Percentiles rank a stretch among this genome's conserved stretches.
phyloP scores from a whole-genome alignment of 37 sponge, comb jelly and placozoan genomes.

The Halichondria panicea region DNA sequence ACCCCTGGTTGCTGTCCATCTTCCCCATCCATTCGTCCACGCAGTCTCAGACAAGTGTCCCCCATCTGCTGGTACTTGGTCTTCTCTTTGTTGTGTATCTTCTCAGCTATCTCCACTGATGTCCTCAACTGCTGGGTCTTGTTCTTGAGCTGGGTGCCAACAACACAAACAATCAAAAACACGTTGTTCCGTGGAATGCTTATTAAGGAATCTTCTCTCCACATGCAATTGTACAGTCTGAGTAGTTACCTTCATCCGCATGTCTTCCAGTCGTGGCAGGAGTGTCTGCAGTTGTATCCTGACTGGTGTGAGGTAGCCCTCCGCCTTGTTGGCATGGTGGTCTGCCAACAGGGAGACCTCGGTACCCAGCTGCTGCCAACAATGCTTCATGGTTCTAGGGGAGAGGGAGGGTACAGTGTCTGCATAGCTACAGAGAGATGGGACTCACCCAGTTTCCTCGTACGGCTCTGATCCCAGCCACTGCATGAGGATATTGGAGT shows the following conservation, averaged over 20 bases:
- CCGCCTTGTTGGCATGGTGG: constrained; percentile 65
- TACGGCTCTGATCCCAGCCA: constrained; percentile 69
- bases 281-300: constrained; percentile 57
- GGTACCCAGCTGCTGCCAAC: constrained; percentile 68
- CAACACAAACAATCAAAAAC: not conserved
- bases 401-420: not conserved
- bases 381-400: constrained; percentile 58
- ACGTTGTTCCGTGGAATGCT: not conserved
- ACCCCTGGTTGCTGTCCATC: not conserved
- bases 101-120: constrained; percentile 11
- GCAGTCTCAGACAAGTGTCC: constrained; percentile 11
- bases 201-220: not conserved
- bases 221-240: not conserved
- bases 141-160: constrained; percentile 14
- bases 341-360: constrained; percentile 54
- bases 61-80: constrained; percentile 41
- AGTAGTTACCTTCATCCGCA: constrained; percentile 46
- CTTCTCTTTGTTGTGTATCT: constrained; percentile 30
- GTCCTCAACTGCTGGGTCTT: constrained; percentile 3
- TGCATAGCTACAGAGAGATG: not conserved
- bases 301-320: constrained; percentile 30
- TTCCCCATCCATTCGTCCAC: not conserved
- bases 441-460: constrained; percentile 78
- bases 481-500: constrained; percentile 72
- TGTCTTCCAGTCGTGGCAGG: constrained; percentile 62